Base-by-base conservation (phyloP, 2,113 vertebrate species). In the Rhineura floridana region DNA sequence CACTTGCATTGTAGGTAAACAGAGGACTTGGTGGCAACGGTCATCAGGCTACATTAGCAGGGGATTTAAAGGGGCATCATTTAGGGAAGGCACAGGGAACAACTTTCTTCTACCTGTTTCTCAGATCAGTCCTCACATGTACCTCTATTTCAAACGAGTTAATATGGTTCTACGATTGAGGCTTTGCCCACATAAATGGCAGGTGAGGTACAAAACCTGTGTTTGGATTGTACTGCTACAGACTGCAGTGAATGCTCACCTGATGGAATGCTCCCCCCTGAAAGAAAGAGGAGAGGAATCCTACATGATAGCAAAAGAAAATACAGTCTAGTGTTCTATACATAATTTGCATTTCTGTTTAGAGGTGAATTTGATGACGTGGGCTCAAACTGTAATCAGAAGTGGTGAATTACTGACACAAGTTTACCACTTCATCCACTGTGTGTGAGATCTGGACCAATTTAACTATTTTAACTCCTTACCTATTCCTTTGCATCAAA, bases 21-120 rank as follows among this genome's bases (percentile, higher is more conserved):
- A 55, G 21, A 89, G 83, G 76, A 84, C 67, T 0, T 3, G 73
- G 62, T 65, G 91, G 76, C 87, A 92, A 96, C 91, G 28, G n/a
- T 83, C 89, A 82, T 62, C 75, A 91, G 87, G 87, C 94, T 87
- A 86, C 88, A 93, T 88, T 87, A 88, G 70, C 73, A 59, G 4
- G 75, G 93, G 87, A 92, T 85, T 46, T 81, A 65, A 46, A 21
- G 89, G 92, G 72, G 91, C 92, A 87, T 89, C 93, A 93, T 21
- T 91, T 92, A 50, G 0, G 17, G 93, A 78, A 81, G 81, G 91
- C 50, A 67, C 62, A 0, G 0, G 84, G 84, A 91, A 12, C 28
- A 67, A 59, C 59, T 48, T 8, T 1, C 30, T 2, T n/a, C 15
- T n/a, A 42, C 15, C 42, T 67, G 11, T 62, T 42, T 63, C 10